Percentiles rank a stretch among this genome's conserved stretches.
Evolutionary conservation across 2,888 invertebrate species (phyloP).

Genomic region (Danaus chrysippus): DNA sequence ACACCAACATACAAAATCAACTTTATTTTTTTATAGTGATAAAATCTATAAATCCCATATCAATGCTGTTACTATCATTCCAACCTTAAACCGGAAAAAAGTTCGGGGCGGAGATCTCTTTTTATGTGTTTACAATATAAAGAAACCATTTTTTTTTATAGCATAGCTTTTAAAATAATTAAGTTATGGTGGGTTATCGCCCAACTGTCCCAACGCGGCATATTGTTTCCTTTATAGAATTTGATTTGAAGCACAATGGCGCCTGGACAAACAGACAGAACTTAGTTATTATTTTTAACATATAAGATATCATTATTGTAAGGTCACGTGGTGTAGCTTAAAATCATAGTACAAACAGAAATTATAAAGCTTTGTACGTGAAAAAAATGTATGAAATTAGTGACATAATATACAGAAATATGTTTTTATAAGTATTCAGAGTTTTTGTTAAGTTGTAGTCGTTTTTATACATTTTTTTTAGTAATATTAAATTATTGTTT

Average conservation of each 20-base stretch:
- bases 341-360: too few relatives aligned
- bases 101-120: conserved; percentile 17
- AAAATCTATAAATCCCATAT: conserved; percentile 34
- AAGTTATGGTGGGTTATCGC: conserved; percentile 23
- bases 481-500: too few relatives aligned
- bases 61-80: not conserved
- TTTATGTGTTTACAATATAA: conserved; percentile 25
- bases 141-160: conserved; percentile 27
- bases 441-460: too few relatives aligned
- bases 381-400: too few relatives aligned
- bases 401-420: too few relatives aligned
- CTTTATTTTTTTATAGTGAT: conserved; percentile 25
- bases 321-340: too few relatives aligned
- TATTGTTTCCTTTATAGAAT: conserved; percentile 38
- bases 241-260: conserved; percentile 32
- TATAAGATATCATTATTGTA: too few relatives aligned
- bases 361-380: too few relatives aligned
- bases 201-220: conserved; percentile 31
- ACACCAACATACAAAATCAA: not conserved
- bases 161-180: conserved; percentile 13
- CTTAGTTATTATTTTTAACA: too few relatives aligned
- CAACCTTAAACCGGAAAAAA: conserved; percentile 20
- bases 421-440: too few relatives aligned
- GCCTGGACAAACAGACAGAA: conserved; percentile 9
- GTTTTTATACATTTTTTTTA: too few relatives aligned